Percentiles rank a stretch among this genome's conserved stretches.
phyloP scores from a whole-genome alignment of 2,888 invertebrate species.

The Polyommatus icarus region DNA sequence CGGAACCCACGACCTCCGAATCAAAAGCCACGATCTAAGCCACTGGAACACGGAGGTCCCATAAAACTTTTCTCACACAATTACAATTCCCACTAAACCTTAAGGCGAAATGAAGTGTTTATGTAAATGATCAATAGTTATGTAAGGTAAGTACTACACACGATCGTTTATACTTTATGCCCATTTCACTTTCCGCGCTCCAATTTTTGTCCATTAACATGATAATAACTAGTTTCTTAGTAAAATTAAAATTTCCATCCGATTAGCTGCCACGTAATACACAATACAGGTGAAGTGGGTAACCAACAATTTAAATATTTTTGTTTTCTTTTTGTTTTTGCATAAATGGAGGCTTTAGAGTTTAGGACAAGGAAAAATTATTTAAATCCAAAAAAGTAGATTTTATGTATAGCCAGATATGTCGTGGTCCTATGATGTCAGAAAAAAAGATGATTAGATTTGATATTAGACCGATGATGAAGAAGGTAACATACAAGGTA shows the following conservation, averaged over 20 bases:
- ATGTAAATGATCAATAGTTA: slow-evolving; percentile 18
- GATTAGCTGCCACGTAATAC: slow-evolving; percentile 23
- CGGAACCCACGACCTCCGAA: too few relatives aligned
- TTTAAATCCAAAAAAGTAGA: too few relatives aligned
- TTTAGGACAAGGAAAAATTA: too few relatives aligned
- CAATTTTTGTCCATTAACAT: slow-evolving; percentile 22
- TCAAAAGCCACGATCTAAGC: too few relatives aligned
- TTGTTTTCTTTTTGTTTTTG: too few relatives aligned
- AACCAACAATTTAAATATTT: too few relatives aligned
- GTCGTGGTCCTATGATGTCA: too few relatives aligned
- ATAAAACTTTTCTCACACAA: not conserved
- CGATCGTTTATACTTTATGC: not conserved
- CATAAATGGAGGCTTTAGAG: too few relatives aligned
- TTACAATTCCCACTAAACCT: not conserved
- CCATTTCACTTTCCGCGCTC: slow-evolving; percentile 26
- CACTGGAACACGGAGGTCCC: not conserved
- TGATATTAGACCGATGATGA: too few relatives aligned
- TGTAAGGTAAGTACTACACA: not conserved
- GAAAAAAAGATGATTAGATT: too few relatives aligned
- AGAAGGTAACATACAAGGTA: too few relatives aligned
- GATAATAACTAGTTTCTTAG: slow-evolving; percentile 27
- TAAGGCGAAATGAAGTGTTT: slow-evolving; percentile 9
- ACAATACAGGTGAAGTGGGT: not conserved
- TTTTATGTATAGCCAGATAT: too few relatives aligned
- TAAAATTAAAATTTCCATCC: slow-evolving; percentile 30